Evolutionary conservation across 1,140 invertebrate species (phyloP).

Genomic region (Nixonia krombeini): DNA sequence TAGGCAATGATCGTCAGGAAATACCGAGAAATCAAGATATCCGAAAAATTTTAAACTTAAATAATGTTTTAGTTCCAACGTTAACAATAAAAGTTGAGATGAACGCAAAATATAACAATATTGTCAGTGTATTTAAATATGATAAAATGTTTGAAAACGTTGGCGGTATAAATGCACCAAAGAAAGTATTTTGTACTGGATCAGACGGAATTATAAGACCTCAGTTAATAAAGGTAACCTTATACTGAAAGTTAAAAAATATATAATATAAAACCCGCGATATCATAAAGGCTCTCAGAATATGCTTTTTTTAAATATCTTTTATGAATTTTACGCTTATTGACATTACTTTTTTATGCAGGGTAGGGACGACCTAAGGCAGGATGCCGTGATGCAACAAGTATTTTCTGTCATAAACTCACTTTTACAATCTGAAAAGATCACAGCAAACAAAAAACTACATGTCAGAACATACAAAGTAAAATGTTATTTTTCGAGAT

Average conservation of each 20-base stretch:
- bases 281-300: no score
- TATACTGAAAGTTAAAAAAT: conserved; percentile 15
- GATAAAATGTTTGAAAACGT: conserved; percentile 77
- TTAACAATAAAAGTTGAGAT: conserved; percentile 76
- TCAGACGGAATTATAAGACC: conserved; percentile 84
- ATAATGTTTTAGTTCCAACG: conserved; percentile 76
- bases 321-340: conserved; percentile 2
- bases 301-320: no score
- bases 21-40: conserved; percentile 37
- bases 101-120: conserved; percentile 74
- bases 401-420: conserved; percentile 88
- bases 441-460: conserved; percentile 81
- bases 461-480: conserved; percentile 90
- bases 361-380: conserved; percentile 92
- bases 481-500: not conserved
- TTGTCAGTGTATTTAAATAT: conserved; percentile 72
- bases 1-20: conserved; percentile 3
- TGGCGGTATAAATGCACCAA: conserved; percentile 91
- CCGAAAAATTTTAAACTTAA: conserved; percentile 52
- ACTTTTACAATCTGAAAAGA: conserved; percentile 79
- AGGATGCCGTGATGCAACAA: conserved; percentile 98
- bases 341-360: conserved; percentile 49
- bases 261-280: not conserved
- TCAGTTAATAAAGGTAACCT: conserved; percentile 88
- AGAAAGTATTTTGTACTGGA: conserved; percentile 85